Evolutionary conservation across 2,113 vertebrate species (phyloP).

Genomic region (Ornithorhynchus anatinus): DNA sequence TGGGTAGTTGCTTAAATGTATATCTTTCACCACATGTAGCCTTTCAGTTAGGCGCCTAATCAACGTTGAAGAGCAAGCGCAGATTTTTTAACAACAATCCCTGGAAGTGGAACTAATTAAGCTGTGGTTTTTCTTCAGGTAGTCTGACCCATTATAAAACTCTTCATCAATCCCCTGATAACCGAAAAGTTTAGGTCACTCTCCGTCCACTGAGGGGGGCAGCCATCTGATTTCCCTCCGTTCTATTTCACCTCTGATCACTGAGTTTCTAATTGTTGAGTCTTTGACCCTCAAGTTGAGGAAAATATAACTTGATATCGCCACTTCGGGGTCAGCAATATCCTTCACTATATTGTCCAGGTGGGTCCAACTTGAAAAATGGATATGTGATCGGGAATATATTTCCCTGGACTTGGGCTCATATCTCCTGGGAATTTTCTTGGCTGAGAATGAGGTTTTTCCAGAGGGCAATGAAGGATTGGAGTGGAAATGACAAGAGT

Average conservation of each 20-base stretch:
- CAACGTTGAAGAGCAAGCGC: slow-evolving; percentile 39
- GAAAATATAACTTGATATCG: slow-evolving; percentile 44
- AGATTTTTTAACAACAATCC: slow-evolving; percentile 17
- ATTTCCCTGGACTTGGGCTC: neutral
- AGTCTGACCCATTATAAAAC: slow-evolving; percentile 42
- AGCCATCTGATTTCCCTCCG: slow-evolving; percentile 40
- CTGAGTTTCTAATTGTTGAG: slow-evolving; percentile 44
- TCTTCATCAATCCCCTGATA: neutral
- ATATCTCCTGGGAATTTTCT: slow-evolving; percentile 36
- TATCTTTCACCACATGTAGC: slow-evolving; percentile 30
- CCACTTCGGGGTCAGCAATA: slow-evolving; percentile 22
- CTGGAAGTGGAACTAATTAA: slow-evolving; percentile 50
- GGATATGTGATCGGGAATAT: slow-evolving; percentile 27
- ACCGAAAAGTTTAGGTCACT: too few species aligned
- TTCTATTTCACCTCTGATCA: slow-evolving; percentile 44
- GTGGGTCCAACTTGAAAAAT: slow-evolving; percentile 41
- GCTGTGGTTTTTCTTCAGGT: slow-evolving; percentile 60
- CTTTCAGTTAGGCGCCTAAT: slow-evolving; percentile 36
- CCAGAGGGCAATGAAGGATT: neutral
- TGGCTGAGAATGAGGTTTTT: slow-evolving; percentile 42
- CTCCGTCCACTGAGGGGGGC: slow-evolving; percentile 53
- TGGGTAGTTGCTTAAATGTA: slow-evolving; percentile 17
- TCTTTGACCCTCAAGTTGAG: slow-evolving; percentile 32
- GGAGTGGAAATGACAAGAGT: neutral
- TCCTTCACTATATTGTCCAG: slow-evolving; percentile 24